Conservation (phyloP, 2,797 vertebrate genomes). For the Hippoglossus hippoglossus region DNA sequence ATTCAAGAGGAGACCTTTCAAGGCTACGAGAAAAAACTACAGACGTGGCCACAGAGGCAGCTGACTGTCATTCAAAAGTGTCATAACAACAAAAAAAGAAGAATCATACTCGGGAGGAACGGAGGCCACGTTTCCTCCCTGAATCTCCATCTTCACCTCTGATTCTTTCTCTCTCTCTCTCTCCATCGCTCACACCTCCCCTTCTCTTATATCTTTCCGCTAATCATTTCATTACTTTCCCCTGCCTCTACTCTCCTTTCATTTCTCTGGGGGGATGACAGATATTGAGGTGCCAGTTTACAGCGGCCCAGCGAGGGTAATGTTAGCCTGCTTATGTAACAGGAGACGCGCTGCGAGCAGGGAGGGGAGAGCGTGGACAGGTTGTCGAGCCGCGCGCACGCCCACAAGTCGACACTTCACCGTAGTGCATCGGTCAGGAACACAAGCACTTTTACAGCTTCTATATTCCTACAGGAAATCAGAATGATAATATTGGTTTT, state of each 20-base stretch:
- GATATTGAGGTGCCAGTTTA: conserved; percentile 65
- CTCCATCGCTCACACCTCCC: conserved; percentile 14
- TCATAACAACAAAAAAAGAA: not conserved
- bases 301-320: conserved; percentile 53
- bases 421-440: conserved; percentile 34
- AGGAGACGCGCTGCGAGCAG: conserved; percentile 41
- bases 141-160: not conserved
- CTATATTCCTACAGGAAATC: conserved; percentile 24
- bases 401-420: conserved; percentile 56
- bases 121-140: not conserved
- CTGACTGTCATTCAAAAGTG: conserved; percentile 29
- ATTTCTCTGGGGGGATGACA: conserved; percentile 45
- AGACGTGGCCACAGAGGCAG: conserved; percentile 44
- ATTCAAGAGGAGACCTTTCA: conserved; percentile 51
- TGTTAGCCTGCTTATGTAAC: conserved; percentile 72
- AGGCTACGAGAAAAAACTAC: conserved; percentile 45
- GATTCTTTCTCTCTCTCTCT: conserved; percentile 10
- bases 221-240: conserved; percentile 37
- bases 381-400: conserved; percentile 42
- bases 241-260: conserved; percentile 19
- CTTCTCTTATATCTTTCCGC: conserved; percentile 14
- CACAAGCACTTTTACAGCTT: conserved; percentile 33
- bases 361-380: conserved; percentile 35
- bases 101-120: not conserved
- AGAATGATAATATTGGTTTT: conserved; percentile 25